These are phyloP conservation scores for Arrhamphus sclerolepis DNA, from an alignment of 2,797 vertebrate genomes.

Conservation along the genomic window DNA sequence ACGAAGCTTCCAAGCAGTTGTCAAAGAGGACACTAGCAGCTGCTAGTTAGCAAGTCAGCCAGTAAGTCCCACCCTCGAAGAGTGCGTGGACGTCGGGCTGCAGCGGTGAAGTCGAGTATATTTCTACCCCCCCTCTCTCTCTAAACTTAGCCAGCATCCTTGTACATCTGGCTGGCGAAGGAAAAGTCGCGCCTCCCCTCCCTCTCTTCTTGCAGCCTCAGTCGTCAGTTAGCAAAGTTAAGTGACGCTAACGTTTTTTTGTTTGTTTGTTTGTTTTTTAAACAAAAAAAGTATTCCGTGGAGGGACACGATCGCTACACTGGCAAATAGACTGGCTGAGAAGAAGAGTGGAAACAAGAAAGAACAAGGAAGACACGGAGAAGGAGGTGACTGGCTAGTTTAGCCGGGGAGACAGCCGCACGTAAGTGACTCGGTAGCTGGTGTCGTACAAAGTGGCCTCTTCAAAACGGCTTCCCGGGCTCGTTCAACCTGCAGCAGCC, in stretches of 20 bases:
- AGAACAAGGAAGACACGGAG: constrained; percentile 66
- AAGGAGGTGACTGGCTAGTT: constrained; percentile 74
- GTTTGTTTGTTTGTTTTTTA: constrained; percentile 36
- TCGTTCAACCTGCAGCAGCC: constrained; percentile 34
- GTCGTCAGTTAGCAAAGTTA: constrained; percentile 31
- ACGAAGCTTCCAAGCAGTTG: constrained; percentile 22
- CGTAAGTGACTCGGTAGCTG: constrained; percentile 66
- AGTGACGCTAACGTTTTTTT: constrained; percentile 34
- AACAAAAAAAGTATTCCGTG: constrained; percentile 20
- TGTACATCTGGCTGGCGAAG: constrained; percentile 43
- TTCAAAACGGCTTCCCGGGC: constrained; percentile 30
- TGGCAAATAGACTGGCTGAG: constrained; percentile 65
- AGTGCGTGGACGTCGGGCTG: constrained; percentile 70
- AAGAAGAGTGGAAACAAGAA: constrained; percentile 71
- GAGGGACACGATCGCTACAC: constrained; percentile 55
- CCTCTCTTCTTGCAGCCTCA: not conserved
- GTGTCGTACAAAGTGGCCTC: constrained; percentile 16
- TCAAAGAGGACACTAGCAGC: constrained; percentile 33
- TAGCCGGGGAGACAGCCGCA: constrained; percentile 70
- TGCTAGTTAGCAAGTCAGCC: constrained; percentile 55
- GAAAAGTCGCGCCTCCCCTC: constrained; percentile 4
- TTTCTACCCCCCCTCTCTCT: constrained; percentile 9
- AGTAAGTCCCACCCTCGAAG: constrained; percentile 73
- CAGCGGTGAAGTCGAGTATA: constrained; percentile 54
- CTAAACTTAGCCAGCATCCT: constrained; percentile 63